phyloP scores from a whole-genome alignment of 1,140 invertebrate species.

The Drosophila ambigua region DNA sequence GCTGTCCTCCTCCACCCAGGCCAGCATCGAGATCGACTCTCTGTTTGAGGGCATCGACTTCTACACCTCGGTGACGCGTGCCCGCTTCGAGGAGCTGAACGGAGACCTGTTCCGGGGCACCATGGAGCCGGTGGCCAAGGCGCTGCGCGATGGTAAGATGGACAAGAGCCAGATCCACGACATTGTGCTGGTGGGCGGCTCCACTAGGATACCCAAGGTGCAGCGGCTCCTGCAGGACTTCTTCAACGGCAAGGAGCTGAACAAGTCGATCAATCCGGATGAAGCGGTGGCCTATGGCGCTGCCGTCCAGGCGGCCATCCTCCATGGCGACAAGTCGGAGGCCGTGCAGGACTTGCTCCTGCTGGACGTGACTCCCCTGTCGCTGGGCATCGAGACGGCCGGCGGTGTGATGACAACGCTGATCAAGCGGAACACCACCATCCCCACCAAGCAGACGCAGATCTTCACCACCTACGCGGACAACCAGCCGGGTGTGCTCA shows the following conservation, averaged over 20 bases:
- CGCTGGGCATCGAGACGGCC: conserved; percentile 98
- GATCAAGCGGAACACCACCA: conserved; percentile 97
- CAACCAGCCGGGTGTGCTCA: conserved; percentile 97
- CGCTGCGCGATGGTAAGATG: conserved; percentile 96
- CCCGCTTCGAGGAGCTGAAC: conserved; percentile 97
- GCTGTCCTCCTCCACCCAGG: conserved; percentile 96
- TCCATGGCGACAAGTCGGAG: conserved; percentile 97
- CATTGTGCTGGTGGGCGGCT: conserved; percentile 98
- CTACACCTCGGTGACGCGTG: conserved; percentile 97
- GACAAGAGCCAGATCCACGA: conserved; percentile 96
- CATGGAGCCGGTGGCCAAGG: conserved; percentile 97
- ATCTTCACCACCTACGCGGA: conserved; percentile 98
- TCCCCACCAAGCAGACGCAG: conserved; percentile 97
- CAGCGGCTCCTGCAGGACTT: conserved; percentile 97
- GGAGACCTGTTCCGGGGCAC: conserved; percentile 96
- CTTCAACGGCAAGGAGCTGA: conserved; percentile 98
- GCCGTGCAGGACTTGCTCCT: conserved; percentile 94
- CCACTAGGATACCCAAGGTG: conserved; percentile 98
- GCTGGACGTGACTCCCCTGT: conserved; percentile 96
- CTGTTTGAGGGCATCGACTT: conserved; percentile 98
- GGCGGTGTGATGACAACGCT: conserved; percentile 97
- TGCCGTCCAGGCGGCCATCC: conserved; percentile 95
- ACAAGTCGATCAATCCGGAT: conserved; percentile 98
- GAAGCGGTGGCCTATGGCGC: conserved; percentile 96
- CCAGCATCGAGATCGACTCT: conserved; percentile 97